Evolutionary conservation across 2,888 invertebrate species (phyloP).

Genomic region (Trachelus tabidus): DNA sequence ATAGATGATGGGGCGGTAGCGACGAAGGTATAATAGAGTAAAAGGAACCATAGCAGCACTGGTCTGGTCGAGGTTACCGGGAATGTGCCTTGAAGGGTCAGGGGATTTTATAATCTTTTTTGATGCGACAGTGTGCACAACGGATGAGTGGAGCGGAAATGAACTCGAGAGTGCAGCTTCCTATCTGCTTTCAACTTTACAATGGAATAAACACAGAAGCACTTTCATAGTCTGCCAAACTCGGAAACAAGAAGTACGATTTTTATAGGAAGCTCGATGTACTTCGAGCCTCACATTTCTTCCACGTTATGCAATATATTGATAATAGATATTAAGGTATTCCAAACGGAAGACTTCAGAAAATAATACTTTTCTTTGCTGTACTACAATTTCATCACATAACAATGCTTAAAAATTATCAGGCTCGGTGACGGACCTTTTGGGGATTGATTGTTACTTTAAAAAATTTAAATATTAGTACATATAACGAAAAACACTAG

Average conservation of each 20-base stretch:
- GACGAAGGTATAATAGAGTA: neutral
- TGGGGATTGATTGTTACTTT: no score
- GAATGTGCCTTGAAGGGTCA: neutral
- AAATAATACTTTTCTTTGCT: no score
- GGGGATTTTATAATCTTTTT: slow-evolving; percentile 53
- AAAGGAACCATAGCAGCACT: neutral
- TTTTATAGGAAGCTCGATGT: neutral
- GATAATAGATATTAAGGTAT: neutral
- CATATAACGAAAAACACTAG: no score
- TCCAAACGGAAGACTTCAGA: no score
- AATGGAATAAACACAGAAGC: slow-evolving; percentile 49
- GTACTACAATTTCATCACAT: no score
- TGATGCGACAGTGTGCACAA: slow-evolving; percentile 41
- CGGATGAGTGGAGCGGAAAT: slow-evolving; percentile 47
- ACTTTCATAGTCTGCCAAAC: slow-evolving; percentile 36
- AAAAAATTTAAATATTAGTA: no score
- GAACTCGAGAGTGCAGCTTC: slow-evolving; percentile 53
- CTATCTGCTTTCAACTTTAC: slow-evolving; percentile 45
- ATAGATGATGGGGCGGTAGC: neutral
- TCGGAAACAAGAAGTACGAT: slow-evolving; percentile 3
- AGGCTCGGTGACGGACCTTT: no score
- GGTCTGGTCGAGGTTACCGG: slow-evolving; percentile 5
- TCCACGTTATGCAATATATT: neutral
- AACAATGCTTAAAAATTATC: no score
- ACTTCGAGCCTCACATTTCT: neutral